These are phyloP conservation scores for Cyclura pinguis DNA, from an alignment of 2,797 vertebrate genomes.

Conservation along the genomic window DNA sequence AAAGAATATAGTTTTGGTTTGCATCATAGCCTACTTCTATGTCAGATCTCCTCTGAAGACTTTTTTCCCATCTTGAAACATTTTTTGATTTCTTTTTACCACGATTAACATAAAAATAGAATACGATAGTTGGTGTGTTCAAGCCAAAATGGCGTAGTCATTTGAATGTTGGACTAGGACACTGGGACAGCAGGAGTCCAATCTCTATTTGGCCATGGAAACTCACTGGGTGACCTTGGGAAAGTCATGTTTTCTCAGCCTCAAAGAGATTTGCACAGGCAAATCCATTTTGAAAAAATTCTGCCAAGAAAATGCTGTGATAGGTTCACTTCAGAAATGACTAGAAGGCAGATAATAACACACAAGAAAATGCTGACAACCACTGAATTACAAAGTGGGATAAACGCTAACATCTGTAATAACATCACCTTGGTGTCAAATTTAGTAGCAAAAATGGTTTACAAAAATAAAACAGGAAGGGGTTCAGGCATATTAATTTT, in stretches of 20 bases:
- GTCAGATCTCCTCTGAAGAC: background rate
- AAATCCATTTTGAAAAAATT: too few species aligned
- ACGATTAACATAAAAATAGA: background rate
- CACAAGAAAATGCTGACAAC: too few species aligned
- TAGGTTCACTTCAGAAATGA: too few species aligned
- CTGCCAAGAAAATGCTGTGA: too few species aligned
- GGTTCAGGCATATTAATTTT: background rate
- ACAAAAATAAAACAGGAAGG: background rate
- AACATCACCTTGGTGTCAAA: background rate
- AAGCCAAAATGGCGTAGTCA: too few species aligned
- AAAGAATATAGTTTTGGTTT: conserved; percentile 10
- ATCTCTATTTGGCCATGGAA: too few species aligned
- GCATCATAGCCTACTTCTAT: background rate
- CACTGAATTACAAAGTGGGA: background rate
- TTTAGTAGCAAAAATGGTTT: background rate
- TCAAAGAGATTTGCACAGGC: too few species aligned
- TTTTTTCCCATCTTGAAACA: background rate
- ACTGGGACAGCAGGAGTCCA: too few species aligned
- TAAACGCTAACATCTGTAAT: background rate
- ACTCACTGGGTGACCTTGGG: too few species aligned
- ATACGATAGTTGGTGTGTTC: background rate
- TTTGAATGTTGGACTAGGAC: too few species aligned
- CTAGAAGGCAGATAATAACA: too few species aligned
- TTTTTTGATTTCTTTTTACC: background rate
- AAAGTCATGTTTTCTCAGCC: too few species aligned